These are phyloP conservation scores for Mesodorylaimus sp. DNA, from an alignment of 2,888 invertebrate genomes.

Conservation along the genomic window DNA sequence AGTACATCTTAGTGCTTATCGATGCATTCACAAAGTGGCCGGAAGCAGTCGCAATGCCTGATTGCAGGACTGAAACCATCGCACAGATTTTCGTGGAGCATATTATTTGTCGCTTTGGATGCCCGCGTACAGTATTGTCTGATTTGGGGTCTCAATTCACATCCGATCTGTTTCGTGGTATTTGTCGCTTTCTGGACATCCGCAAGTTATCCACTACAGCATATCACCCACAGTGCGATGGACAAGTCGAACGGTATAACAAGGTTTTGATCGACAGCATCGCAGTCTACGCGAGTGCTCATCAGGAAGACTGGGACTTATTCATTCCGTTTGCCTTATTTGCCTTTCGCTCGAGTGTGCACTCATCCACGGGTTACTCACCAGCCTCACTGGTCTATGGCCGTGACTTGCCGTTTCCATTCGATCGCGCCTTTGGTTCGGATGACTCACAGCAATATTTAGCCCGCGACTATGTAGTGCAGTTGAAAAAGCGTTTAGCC, in stretches of 20 bases:
- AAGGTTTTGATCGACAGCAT: slow-evolving; percentile 12
- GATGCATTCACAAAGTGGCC: slow-evolving; percentile 14
- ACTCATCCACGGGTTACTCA: slow-evolving; percentile 13
- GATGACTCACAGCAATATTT: too few relatives aligned
- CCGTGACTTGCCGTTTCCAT: slow-evolving; percentile 13
- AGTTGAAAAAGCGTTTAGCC: too few relatives aligned
- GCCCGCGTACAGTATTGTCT: slow-evolving; percentile 13
- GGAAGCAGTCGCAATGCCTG: slow-evolving; percentile 19
- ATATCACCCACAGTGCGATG: slow-evolving; percentile 14
- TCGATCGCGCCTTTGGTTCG: slow-evolving; percentile 10
- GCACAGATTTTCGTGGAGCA: slow-evolving; percentile 15
- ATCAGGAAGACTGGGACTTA: slow-evolving; percentile 18
- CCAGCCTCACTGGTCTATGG: slow-evolving; percentile 14
- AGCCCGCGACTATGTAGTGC: too few relatives aligned
- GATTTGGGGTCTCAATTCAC: slow-evolving; percentile 15
- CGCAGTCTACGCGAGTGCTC: neutral
- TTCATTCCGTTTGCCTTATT: slow-evolving; percentile 15
- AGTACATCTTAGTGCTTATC: slow-evolving; percentile 15
- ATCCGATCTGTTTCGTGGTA: slow-evolving; percentile 11
- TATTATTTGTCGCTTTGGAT: slow-evolving; percentile 13
- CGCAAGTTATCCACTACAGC: slow-evolving; percentile 10
- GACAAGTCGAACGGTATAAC: slow-evolving; percentile 16
- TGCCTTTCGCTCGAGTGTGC: slow-evolving; percentile 16
- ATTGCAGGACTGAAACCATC: slow-evolving; percentile 21
- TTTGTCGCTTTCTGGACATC: slow-evolving; percentile 10